Base-by-base conservation (phyloP, 2,888 invertebrate species). In the Apeira syringaria region DNA sequence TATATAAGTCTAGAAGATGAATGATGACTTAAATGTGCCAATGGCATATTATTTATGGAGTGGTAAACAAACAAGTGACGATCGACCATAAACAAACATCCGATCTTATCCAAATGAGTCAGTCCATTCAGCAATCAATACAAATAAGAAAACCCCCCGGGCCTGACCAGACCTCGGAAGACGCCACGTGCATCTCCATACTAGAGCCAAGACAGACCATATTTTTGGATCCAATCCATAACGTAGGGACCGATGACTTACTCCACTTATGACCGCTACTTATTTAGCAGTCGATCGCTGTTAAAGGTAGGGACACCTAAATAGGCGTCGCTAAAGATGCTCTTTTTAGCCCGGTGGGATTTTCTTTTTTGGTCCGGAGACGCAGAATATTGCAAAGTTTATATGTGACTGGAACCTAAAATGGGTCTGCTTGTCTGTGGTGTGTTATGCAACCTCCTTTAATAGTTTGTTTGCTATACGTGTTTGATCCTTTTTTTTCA, bases 211-310 rank as follows among this genome's bases (percentile, higher is more conserved):
- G 61, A 52, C 72, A 49, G 56, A 61, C 85, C 86, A 85, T 85
- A 84, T 78, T 76, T 86, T 84, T 82, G 85, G 85, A 68, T 68
- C 66, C 82, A 61, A 80, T 74, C 82, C 84, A 80, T 83, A 82
- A 73, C 61, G 56, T 68, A 73, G 74, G 70, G 74, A 62, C 54
- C 63, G 57, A 61, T 68, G 68, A 58, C 66, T 66, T 72, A 76
- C 72, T 74, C 72, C 68, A 74, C 62, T 69, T 71, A 63, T 61
- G 43, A 38, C 31, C 48, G 9, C 57, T 59, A 64, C 81, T 57
- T 81, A 82, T 79, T 78, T 77, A 80, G 80, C 59, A 53, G 12
- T 34, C 34, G 34, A 49, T 35, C 31, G 68, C 80, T 77, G 62
- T 38, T 69, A 77, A 80, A 69, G 78, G 77, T 50, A 40, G 61